Conservation (phyloP, 2,113 vertebrate genomes). For the Epinephelus moara region DNA sequence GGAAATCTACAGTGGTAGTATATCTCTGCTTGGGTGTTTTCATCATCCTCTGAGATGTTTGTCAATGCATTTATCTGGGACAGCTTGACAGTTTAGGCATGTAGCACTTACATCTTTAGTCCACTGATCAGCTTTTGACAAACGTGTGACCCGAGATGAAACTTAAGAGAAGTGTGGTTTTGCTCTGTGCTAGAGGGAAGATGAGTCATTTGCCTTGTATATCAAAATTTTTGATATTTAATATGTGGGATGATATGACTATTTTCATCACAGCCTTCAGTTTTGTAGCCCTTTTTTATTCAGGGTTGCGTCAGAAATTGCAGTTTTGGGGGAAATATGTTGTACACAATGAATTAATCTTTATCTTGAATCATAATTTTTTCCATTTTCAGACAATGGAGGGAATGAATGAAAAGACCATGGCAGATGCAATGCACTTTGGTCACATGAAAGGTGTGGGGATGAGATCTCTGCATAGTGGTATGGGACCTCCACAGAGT, state of each 20-base stretch:
- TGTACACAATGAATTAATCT: background rate
- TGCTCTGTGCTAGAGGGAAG: background rate
- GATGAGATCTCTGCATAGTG: constrained; percentile 94
- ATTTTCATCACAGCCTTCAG: background rate
- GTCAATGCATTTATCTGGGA: background rate
- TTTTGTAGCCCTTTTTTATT: background rate
- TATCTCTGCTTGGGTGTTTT: background rate
- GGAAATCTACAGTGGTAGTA: background rate
- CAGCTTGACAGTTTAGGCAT: background rate
- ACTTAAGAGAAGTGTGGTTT: background rate
- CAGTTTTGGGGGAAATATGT: background rate
- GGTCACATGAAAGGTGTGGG: constrained; percentile 92
- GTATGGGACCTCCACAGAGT: constrained; percentile 98
- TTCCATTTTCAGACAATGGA: constrained; percentile 89
- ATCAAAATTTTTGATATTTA: background rate
- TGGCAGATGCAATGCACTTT: constrained; percentile 94
- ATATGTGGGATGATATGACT: background rate
- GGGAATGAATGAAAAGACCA: constrained; percentile 93
- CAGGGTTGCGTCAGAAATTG: background rate
- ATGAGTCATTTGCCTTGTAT: background rate
- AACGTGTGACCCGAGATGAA: background rate
- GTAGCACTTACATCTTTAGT: background rate
- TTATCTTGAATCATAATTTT: background rate
- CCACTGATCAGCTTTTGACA: background rate
- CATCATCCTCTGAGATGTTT: background rate